Evolutionary conservation across 2,113 vertebrate genomes (phyloP).

Genomic region (Ivindomyrus marchei): DNA sequence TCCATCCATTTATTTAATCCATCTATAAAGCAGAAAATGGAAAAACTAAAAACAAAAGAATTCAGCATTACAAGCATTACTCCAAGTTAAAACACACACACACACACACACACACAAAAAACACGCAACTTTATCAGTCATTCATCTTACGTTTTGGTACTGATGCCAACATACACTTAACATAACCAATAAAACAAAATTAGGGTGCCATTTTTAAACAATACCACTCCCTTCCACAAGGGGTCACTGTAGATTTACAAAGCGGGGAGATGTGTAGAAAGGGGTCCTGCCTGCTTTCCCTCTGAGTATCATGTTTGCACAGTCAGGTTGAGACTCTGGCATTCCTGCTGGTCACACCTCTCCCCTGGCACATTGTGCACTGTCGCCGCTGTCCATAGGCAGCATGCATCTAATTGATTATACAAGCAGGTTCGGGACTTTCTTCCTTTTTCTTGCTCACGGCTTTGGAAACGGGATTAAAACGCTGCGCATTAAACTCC

Average conservation of each 20-base stretch:
- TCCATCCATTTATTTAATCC: neutral
- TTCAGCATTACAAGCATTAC: neutral
- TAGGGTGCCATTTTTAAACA: neutral
- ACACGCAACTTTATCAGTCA: neutral
- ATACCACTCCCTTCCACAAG: conserved; percentile 1
- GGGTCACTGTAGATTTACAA: conserved; percentile 15
- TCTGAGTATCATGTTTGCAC: neutral
- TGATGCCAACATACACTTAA: neutral
- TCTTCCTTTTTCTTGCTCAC: neutral
- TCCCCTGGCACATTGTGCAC: neutral
- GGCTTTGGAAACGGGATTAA: neutral
- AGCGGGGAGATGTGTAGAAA: neutral
- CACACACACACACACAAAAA: too few relatives aligned
- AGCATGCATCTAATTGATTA: neutral
- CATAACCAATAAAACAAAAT: neutral
- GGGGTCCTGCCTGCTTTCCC: neutral
- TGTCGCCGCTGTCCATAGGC: too few relatives aligned
- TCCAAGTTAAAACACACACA: neutral
- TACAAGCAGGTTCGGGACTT: neutral
- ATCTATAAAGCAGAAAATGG: neutral
- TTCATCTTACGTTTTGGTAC: neutral
- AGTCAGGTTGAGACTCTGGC: neutral
- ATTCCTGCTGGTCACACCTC: neutral
- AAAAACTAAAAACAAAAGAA: neutral
- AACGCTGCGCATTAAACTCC: neutral